Evolutionary conservation across 2,797 vertebrate genomes (phyloP).

Genomic region (Anolis apletophallus): DNA sequence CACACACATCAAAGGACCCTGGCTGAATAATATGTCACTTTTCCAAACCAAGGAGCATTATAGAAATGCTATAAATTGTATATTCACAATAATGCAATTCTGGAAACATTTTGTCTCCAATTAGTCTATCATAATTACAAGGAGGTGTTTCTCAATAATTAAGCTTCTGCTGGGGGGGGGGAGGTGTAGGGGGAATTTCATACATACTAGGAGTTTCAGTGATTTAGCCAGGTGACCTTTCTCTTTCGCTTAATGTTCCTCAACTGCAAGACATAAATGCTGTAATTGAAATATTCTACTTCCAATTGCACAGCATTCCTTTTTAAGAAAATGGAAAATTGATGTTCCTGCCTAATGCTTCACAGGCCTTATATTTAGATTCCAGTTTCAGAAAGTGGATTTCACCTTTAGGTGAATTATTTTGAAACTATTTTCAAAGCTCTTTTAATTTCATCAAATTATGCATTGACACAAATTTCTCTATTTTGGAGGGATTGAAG

Average conservation of each 20-base stretch:
- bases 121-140: conserved; percentile 59
- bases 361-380: background rate
- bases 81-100: conserved; percentile 51
- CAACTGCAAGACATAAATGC: conserved; percentile 32
- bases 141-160: conserved; percentile 56
- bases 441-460: conserved; percentile 23
- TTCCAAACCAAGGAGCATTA: conserved; percentile 72
- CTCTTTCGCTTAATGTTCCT: conserved; percentile 31
- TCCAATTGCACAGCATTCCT: conserved; percentile 1
- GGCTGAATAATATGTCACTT: conserved; percentile 78
- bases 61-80: conserved; percentile 70
- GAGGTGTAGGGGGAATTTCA: conserved; percentile 4
- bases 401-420: background rate
- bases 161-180: conserved; percentile 47
- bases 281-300: conserved; percentile 37
- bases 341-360: conserved; percentile 28
- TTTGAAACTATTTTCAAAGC: conserved; percentile 24
- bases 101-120: conserved; percentile 47
- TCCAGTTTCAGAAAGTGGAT: background rate
- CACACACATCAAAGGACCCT: conserved; percentile 81
- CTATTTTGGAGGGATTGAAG: conserved; percentile 5
- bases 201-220: conserved; percentile 41
- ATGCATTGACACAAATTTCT: conserved; percentile 20
- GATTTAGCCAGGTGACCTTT: conserved; percentile 55
- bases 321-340: background rate